These are phyloP conservation scores for Himalopsyche japonica DNA, from an alignment of 2,888 invertebrate genomes.

Conservation along the genomic window DNA sequence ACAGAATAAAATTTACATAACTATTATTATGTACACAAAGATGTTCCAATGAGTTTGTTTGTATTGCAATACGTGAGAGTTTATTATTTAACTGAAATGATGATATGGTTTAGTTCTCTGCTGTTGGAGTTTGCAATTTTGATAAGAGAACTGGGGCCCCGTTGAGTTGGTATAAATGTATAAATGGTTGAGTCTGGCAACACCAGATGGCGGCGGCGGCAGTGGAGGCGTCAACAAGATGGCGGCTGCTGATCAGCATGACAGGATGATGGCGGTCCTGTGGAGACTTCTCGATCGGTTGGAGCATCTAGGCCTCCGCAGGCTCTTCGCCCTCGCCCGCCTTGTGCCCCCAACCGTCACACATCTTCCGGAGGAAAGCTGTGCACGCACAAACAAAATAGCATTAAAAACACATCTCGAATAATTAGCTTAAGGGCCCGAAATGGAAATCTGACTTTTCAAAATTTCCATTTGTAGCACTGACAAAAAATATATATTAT, in stretches of 20 bases:
- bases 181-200: slow-evolving; percentile 25
- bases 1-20: slow-evolving; percentile 31
- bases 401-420: not conserved
- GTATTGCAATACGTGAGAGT: slow-evolving; percentile 11
- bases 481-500: too few relatives aligned
- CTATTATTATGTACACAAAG: slow-evolving; percentile 30
- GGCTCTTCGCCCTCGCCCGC: slow-evolving; percentile 45
- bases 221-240: slow-evolving; percentile 19
- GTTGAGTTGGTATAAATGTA: slow-evolving; percentile 14
- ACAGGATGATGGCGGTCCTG: slow-evolving; percentile 6
- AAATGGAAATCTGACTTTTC: too few relatives aligned
- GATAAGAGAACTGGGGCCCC: slow-evolving; percentile 24
- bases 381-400: slow-evolving; percentile 43
- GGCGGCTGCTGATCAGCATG: slow-evolving; percentile 24
- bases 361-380: slow-evolving; percentile 90
- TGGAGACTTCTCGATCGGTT: not conserved
- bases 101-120: slow-evolving; percentile 11
- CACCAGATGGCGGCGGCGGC: slow-evolving; percentile 23
- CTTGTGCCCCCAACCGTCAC: slow-evolving; percentile 62
- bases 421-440: too few relatives aligned
- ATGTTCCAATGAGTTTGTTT: slow-evolving; percentile 21
- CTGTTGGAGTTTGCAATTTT: not conserved
- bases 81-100: slow-evolving; percentile 24
- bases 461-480: too few relatives aligned
- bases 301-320: slow-evolving; percentile 13